phyloP scores from a whole-genome alignment of 1,140 invertebrate genomes.

The Drosophila sturtevanti region DNA sequence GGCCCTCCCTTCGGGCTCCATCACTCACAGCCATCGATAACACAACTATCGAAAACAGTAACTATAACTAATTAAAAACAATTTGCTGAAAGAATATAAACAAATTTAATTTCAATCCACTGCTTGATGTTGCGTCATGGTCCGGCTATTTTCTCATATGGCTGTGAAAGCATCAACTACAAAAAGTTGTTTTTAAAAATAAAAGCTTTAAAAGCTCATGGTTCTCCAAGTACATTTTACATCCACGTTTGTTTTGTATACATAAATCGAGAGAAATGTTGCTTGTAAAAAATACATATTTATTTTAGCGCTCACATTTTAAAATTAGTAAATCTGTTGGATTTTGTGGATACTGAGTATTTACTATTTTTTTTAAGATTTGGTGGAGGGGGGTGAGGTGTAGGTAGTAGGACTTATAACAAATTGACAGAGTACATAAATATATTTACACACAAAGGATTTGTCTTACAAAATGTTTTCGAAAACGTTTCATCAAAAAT shows the following conservation, averaged over 20 bases:
- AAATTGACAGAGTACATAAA: conserved; percentile 54
- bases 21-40: background rate
- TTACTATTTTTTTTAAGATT: conserved; percentile 46
- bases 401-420: conserved; percentile 7
- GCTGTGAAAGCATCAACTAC: background rate
- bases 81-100: background rate
- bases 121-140: background rate
- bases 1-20: conserved; percentile 18
- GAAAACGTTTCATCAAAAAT: conserved; percentile 13
- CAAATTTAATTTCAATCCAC: background rate
- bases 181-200: background rate
- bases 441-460: conserved; percentile 70
- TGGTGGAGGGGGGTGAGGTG: background rate
- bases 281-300: conserved; percentile 76
- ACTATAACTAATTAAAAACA: background rate
- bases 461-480: conserved; percentile 15
- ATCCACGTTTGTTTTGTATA: too few relatives aligned
- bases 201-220: background rate
- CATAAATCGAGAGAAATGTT: conserved; percentile 18
- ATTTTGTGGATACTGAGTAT: conserved; percentile 41
- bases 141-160: background rate
- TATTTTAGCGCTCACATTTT: conserved; percentile 73
- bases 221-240: background rate
- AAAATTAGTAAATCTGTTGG: conserved; percentile 63
- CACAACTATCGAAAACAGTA: conserved; percentile 2